A percentile compares a stretch with the other conserved stretches of the same genome.
Conservation (phyloP, 1,140 invertebrate species). For the Leguminivora glycinivorella region DNA sequence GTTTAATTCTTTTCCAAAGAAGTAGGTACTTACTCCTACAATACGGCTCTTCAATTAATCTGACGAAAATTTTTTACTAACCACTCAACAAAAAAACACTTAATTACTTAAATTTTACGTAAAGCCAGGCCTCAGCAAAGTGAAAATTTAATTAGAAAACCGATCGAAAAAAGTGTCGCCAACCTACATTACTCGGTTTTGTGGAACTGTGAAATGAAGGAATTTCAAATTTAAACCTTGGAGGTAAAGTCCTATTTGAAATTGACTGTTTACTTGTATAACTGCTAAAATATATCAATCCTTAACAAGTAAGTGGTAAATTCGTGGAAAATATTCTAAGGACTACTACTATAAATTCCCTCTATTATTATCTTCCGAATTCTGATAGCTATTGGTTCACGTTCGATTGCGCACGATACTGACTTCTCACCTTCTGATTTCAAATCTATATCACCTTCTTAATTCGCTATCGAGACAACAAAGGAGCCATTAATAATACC, state of each 20-base stretch:
- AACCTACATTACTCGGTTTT: background rate
- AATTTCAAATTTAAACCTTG: background rate
- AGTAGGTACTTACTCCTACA: too few species aligned
- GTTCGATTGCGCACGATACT: background rate
- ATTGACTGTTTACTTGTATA: background rate
- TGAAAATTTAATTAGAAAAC: conserved; percentile 10
- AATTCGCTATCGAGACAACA: conserved; percentile 51
- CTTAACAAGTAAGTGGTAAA: too few species aligned
- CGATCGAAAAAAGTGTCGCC: conserved; percentile 8
- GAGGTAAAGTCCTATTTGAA: background rate
- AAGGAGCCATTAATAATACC: conserved; percentile 35
- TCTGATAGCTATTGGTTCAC: background rate
- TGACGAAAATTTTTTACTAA: too few species aligned
- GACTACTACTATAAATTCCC: too few species aligned
- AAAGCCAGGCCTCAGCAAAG: background rate
- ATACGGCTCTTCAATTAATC: too few species aligned
- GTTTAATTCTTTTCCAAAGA: too few species aligned
- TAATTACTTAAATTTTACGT: background rate
- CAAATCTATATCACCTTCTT: background rate
- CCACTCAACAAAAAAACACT: too few species aligned
- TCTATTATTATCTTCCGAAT: too few species aligned
- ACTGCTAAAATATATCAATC: too few species aligned
- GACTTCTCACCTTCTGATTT: conserved; percentile 6
- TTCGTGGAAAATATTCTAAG: too few species aligned
- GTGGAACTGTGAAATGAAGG: background rate